Evolutionary conservation across 1,140 invertebrate genomes (phyloP).

Genomic region (Alviniconcha marisindica): DNA sequence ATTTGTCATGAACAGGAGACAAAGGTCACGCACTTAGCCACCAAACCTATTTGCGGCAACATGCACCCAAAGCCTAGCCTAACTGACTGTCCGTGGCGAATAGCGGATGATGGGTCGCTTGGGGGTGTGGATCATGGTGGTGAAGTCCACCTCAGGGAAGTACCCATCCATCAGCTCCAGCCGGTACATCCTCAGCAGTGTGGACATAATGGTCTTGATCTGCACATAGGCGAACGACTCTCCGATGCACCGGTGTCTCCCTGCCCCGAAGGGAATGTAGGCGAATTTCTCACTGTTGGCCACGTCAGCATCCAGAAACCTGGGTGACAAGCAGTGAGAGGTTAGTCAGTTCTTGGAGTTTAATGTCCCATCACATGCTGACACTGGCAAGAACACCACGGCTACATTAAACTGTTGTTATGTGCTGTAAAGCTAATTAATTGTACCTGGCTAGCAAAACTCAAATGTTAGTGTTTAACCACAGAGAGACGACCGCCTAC

Average conservation of each 20-base stretch:
- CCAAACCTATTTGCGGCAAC: too few species aligned
- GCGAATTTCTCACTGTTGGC: conserved; percentile 66
- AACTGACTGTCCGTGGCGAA: conserved; percentile 39
- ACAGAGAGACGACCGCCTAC: too few species aligned
- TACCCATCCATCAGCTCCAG: conserved; percentile 62
- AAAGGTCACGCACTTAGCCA: too few species aligned
- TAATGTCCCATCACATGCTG: too few species aligned
- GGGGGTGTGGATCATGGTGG: conserved; percentile 71
- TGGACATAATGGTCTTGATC: conserved; percentile 68
- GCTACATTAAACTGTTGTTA: too few species aligned
- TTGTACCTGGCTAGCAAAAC: too few species aligned
- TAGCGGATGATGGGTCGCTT: conserved; percentile 64
- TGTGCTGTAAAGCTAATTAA: too few species aligned
- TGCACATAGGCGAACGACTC: conserved; percentile 73
- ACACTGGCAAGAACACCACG: too few species aligned
- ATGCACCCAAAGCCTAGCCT: too few species aligned
- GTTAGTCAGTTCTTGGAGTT: too few species aligned
- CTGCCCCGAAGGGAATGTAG: conserved; percentile 71
- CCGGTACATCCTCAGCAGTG: conserved; percentile 59
- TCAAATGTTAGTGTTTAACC: too few species aligned
- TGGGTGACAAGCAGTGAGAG: conserved; percentile 39
- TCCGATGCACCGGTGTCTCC: conserved; percentile 70
- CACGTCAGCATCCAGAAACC: conserved; percentile 61
- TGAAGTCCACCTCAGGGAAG: conserved; percentile 63
- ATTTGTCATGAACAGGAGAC: too few species aligned